Conservation (phyloP, 1,140 invertebrate genomes). For the Dinoponera quadriceps region DNA sequence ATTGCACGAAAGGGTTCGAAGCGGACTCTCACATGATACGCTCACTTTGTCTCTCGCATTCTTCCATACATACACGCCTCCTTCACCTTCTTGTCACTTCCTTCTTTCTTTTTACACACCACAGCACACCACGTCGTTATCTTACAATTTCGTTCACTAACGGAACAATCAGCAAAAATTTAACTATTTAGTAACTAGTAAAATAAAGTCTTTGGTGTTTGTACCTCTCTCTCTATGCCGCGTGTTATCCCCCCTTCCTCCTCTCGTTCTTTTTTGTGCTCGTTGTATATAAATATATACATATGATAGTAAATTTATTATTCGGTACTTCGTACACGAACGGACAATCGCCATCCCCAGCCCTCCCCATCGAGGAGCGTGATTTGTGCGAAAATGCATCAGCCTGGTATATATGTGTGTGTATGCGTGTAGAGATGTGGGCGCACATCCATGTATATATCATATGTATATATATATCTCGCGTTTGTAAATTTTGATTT, state of each 20-base stretch:
- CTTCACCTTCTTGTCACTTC: neutral
- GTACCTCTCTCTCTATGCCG: neutral
- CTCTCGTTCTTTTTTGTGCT: neutral
- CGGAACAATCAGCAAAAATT: conserved; percentile 28
- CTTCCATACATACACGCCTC: too few relatives aligned
- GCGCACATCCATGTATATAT: too few relatives aligned
- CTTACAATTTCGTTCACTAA: conserved; percentile 1
- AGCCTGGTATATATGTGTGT: neutral
- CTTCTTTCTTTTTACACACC: conserved; percentile 23
- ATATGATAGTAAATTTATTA: conserved; percentile 1
- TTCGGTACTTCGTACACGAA: too few relatives aligned
- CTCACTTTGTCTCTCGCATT: too few relatives aligned
- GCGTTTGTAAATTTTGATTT: too few relatives aligned
- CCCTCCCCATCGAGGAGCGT: neutral
- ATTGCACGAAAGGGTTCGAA: too few relatives aligned
- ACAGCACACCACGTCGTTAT: conserved; percentile 1
- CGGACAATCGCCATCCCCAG: too few relatives aligned
- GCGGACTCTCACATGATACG: too few relatives aligned
- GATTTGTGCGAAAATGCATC: conserved; percentile 43
- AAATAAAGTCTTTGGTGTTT: conserved; percentile 47
- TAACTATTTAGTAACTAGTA: conserved; percentile 39
- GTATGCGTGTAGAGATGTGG: too few relatives aligned
- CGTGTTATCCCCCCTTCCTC: neutral
- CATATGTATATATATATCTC: too few relatives aligned
- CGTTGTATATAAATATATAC: neutral